Evolutionary conservation across 2,797 vertebrate genomes (phyloP), one percentile per base, ranked within the genome.

Genomic region (Salmo trutta): DNA sequence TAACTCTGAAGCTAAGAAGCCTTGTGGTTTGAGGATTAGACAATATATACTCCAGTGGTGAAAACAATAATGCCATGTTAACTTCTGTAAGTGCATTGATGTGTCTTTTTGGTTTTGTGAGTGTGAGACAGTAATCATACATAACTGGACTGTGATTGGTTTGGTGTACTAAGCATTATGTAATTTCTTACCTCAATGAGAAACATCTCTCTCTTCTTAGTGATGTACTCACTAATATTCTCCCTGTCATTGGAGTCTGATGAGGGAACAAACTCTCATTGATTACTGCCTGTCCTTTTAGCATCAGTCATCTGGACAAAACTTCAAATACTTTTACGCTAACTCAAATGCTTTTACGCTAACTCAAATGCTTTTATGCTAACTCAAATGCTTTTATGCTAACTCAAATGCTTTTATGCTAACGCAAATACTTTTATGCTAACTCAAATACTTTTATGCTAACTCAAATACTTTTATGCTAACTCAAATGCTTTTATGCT

Each of bases 1-100:
- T 86, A 79, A 84, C 21, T 84, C 88, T 83, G 85, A 83, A 81
- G 87, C 78, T 64, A 74, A 85, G 84, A 83, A 81, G 81, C 69
- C 79, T 84, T 71, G 72, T 31, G 77, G 76, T 76, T 70, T 71
- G 74, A 84, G 73, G 67, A 24, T 74, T 78, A 41, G 78, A 76
- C 83, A 83, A 76, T 78, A 53, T 5, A 77, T 80, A 90, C 75
- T 84, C 75, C 36, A 10, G 69, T 12, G 17, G 74, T 86, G 72
- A 77, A 77, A 79, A 47, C 41, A 47, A 66, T 19, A 65, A 12
- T 66, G 72, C 71, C 69, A 83, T 65, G 76, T 80, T 59, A 59
- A 59, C 54, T 19, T 59, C 17, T 7, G 6, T 21, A 14, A 47
- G 10, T 2, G 41, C 41, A 47, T 47, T 54, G 53, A 54, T 59